Evolutionary conservation across 2,113 vertebrate species (phyloP), one percentile per base, ranked within the genome.

Genomic region (Tupaia chinensis): DNA sequence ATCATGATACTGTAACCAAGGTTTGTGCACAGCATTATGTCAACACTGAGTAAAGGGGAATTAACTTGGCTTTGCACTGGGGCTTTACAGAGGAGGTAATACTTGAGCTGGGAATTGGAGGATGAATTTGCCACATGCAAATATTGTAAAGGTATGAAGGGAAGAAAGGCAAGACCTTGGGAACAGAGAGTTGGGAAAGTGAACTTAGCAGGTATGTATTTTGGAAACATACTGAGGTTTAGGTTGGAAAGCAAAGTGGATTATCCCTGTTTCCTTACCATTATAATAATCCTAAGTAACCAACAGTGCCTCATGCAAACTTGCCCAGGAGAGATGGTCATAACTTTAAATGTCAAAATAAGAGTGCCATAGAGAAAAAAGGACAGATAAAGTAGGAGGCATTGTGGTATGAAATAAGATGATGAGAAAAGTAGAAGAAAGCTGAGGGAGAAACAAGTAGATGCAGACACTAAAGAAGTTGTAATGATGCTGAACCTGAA

Each of bases 41-140:
- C 16, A 61, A 29, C 19, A 76, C 15, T 91, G 63, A 93, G n/a
- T n/a, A 81, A 81, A 63, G 12, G 20, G 44, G n/a, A 20, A 58
- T 76, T 87, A 53, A 72, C 70, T 80, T 95, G 68, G 34, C 32
- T 86, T 89, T 88, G 14, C 53, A 79, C 29, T 14, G 65, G 84
- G 25, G 32, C 65, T 73, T 89, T 80, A 73, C 60, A 80, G 32
- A 73, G 58, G 20, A 73, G n/a, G 32, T 60, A 16, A 60, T 54
- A 80, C 66, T 60, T 85, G n/a, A 85, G 53, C 56, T 80, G 89
- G 86, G 60, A 53, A 54, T 70, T 27, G 19, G 72, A 95, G 56
- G n/a, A 65, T 86, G 74, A 86, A n/a, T 87, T 81, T 93, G 9
- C 76, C 70, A 93, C 22, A 22, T 93, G 56, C n/a, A 81, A 82